These are phyloP conservation scores for Listronotus oregonensis DNA, from an alignment of 1,140 invertebrate species.

Conservation along the genomic window DNA sequence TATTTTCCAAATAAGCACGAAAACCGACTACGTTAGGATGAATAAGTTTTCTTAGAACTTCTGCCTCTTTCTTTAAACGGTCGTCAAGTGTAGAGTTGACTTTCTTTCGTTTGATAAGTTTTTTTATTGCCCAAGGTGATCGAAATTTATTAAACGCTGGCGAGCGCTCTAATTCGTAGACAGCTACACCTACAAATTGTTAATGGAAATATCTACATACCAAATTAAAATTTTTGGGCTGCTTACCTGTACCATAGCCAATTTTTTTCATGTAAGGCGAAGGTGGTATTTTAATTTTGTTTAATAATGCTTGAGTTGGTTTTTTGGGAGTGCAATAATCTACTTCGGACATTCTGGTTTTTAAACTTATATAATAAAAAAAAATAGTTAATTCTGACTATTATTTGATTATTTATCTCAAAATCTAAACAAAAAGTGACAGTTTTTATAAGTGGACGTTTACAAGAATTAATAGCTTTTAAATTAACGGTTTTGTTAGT, in stretches of 20 bases:
- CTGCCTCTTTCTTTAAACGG: slow-evolving; percentile 72
- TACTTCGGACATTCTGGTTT: background rate
- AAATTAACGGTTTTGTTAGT: no score
- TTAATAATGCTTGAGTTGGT: slow-evolving; percentile 7
- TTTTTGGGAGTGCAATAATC: slow-evolving; percentile 29
- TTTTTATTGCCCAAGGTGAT: slow-evolving; percentile 86
- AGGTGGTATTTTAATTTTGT: slow-evolving; percentile 60
- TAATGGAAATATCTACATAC: slow-evolving; percentile 12
- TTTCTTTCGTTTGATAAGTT: slow-evolving; percentile 60
- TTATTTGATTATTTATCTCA: no score
- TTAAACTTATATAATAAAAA: no score
- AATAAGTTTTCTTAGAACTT: slow-evolving; percentile 69
- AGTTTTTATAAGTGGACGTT: no score
- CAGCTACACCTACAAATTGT: slow-evolving; percentile 67
- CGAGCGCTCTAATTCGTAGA: slow-evolving; percentile 75
- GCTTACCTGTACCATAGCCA: slow-evolving; percentile 75
- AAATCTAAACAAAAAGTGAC: no score
- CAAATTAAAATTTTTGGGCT: slow-evolving; percentile 23
- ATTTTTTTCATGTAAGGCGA: slow-evolving; percentile 72
- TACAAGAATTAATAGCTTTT: no score
- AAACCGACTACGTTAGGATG: slow-evolving; percentile 87
- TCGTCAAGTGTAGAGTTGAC: slow-evolving; percentile 56
- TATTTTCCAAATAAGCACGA: slow-evolving; percentile 66
- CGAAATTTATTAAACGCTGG: slow-evolving; percentile 65
- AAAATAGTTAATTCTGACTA: no score